Evolutionary conservation across 2,113 vertebrate species (phyloP).

Genomic region (Callopanchax toddi): DNA sequence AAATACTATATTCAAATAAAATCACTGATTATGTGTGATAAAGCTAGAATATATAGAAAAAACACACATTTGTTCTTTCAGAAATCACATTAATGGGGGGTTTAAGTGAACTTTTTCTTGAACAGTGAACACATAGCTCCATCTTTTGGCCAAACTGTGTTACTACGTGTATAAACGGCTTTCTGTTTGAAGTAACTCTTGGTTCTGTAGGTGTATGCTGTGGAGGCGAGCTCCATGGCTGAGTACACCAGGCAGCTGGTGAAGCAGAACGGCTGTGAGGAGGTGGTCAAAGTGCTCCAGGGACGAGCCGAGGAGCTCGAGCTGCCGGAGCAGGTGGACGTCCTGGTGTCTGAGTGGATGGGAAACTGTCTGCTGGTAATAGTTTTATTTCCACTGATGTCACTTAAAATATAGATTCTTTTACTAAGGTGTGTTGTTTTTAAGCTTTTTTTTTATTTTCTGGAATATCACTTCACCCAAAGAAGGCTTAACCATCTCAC

Average conservation of each 20-base stretch:
- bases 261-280: conserved; percentile 78
- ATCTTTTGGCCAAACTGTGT: conserved; percentile 36
- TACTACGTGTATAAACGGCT: neutral
- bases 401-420: neutral
- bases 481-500: neutral
- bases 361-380: conserved; percentile 86
- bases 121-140: neutral
- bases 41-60: neutral
- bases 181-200: neutral
- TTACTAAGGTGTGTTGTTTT: neutral
- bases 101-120: neutral
- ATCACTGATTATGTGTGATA: too few relatives aligned
- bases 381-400: neutral
- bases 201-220: conserved; percentile 80
- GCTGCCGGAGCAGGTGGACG: conserved; percentile 82
- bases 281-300: conserved; percentile 76
- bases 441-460: neutral
- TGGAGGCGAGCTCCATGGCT: conserved; percentile 85
- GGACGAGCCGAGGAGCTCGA: conserved; percentile 81
- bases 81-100: too few relatives aligned
- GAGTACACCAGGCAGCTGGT: conserved; percentile 82
- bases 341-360: conserved; percentile 88
- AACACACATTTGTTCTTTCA: too few relatives aligned
- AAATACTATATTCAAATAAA: too few relatives aligned
- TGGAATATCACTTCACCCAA: too few relatives aligned